A percentile compares a stretch with the other conserved stretches of the same genome.
Conservation (phyloP, 2,797 vertebrate genomes). For the Mus caroli region DNA sequence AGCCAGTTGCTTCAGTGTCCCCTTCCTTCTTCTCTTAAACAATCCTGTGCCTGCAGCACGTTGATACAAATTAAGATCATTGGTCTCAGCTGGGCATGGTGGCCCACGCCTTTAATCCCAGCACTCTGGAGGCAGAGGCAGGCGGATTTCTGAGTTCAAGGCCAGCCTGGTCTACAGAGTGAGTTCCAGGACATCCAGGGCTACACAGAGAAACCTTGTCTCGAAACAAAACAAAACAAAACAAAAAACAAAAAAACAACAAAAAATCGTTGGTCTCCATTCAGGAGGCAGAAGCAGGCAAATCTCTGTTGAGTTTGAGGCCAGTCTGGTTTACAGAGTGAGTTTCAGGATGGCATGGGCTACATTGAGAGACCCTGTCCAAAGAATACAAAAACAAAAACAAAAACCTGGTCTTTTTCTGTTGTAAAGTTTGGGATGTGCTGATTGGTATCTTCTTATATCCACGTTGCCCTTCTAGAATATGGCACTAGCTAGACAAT, state of each 20-base stretch:
- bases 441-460: not conserved
- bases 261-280: too few relatives aligned
- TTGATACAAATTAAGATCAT: conserved; percentile 11
- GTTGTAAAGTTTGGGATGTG: not conserved
- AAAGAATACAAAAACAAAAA: too few relatives aligned
- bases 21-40: conserved; percentile 69
- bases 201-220: too few relatives aligned
- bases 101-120: too few relatives aligned
- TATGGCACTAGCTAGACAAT: conserved; percentile 3
- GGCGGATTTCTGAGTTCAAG: too few relatives aligned
- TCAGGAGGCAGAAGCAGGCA: not conserved
- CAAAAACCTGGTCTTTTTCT: not conserved
- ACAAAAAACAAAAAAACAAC: too few relatives aligned
- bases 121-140: not conserved
- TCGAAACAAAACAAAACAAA: too few relatives aligned
- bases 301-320: too few relatives aligned
- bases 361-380: not conserved
- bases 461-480: conserved; percentile 35
- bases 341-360: not conserved
- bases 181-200: too few relatives aligned
- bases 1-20: conserved; percentile 70
- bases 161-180: too few relatives aligned
- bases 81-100: not conserved
- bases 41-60: not conserved
- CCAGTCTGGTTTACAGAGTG: not conserved